A percentile compares a stretch with the other conserved stretches of the same genome.
phyloP scores from a whole-genome alignment of 2,797 vertebrate species.

The Liasis olivaceus region DNA sequence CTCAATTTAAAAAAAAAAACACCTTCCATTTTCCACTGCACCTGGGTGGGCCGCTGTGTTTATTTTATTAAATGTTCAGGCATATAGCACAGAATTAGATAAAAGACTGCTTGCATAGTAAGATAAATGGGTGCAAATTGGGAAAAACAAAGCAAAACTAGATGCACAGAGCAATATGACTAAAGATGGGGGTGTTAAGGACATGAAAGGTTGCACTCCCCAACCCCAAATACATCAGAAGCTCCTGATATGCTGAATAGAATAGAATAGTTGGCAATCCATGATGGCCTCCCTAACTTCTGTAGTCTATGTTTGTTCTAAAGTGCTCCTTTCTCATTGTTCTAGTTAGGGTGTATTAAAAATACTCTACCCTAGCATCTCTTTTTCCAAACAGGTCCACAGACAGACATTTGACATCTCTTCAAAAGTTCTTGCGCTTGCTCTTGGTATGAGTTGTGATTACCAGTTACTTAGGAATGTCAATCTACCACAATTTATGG shows the following conservation, averaged over 20 bases:
- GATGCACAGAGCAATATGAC: not conserved
- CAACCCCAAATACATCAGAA: not conserved
- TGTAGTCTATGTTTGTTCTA: not conserved
- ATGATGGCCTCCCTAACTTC: not conserved
- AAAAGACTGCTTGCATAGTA: not conserved
- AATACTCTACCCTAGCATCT: not conserved
- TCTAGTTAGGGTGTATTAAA: not conserved
- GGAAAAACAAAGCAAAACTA: not conserved
- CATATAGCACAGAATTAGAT: not conserved
- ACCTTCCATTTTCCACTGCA: not conserved
- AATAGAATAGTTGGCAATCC: not conserved
- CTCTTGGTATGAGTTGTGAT: not conserved
- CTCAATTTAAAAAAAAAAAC: no score
- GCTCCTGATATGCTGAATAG: not conserved
- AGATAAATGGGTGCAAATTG: not conserved
- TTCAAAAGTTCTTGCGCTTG: conserved; percentile 9
- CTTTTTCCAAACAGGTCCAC: not conserved
- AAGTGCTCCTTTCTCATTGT: not conserved
- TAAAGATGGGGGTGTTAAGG: not conserved
- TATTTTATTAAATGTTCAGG: not conserved
- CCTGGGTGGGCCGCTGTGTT: not conserved
- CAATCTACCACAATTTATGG: conserved; percentile 31
- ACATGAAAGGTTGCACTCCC: no score
- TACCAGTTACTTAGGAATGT: conserved; percentile 28
- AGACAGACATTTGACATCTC: conserved; percentile 8